Evolutionary conservation across 2,797 vertebrate species (phyloP).

Genomic region (Pseudochirops cupreus): DNA sequence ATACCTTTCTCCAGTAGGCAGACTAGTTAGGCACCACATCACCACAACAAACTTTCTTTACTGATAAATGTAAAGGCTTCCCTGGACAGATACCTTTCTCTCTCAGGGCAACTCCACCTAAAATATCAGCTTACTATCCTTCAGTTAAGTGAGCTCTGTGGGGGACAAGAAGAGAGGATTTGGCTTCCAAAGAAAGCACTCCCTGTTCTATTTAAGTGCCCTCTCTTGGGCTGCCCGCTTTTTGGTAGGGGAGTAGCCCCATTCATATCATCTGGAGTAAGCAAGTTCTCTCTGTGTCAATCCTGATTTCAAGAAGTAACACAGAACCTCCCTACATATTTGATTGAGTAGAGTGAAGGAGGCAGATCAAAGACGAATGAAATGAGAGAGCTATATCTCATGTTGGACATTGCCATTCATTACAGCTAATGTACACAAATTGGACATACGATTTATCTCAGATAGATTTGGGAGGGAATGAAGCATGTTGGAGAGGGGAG

Average conservation of each 20-base stretch:
- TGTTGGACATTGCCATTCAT: constrained; percentile 16
- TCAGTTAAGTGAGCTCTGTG: not conserved
- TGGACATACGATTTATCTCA: not conserved
- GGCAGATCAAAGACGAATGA: not conserved
- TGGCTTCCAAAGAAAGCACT: not conserved
- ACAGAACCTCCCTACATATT: not conserved
- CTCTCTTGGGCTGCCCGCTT: not conserved
- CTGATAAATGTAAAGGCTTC: too few relatives aligned
- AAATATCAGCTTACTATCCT: not conserved
- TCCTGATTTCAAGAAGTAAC: not conserved
- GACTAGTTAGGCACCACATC: rapidly evolving
- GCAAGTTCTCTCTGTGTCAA: not conserved
- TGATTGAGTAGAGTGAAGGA: not conserved
- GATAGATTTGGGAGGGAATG: constrained; percentile 25
- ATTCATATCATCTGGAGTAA: not conserved
- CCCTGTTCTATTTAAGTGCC: not conserved
- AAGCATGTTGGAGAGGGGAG: constrained; percentile 8
- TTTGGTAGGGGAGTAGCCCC: not conserved
- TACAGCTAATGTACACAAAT: constrained; percentile 29
- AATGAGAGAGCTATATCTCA: constrained; percentile 39
- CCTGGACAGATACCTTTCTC: not conserved
- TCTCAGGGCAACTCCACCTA: not conserved
- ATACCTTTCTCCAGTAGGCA: not conserved
- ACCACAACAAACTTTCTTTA: not conserved
- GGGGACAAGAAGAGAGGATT: not conserved